Percentiles rank a stretch among this genome's conserved stretches.
These are phyloP conservation scores for Leucosticte australis DNA, from an alignment of 2,113 vertebrate genomes.

Conservation along the genomic window DNA sequence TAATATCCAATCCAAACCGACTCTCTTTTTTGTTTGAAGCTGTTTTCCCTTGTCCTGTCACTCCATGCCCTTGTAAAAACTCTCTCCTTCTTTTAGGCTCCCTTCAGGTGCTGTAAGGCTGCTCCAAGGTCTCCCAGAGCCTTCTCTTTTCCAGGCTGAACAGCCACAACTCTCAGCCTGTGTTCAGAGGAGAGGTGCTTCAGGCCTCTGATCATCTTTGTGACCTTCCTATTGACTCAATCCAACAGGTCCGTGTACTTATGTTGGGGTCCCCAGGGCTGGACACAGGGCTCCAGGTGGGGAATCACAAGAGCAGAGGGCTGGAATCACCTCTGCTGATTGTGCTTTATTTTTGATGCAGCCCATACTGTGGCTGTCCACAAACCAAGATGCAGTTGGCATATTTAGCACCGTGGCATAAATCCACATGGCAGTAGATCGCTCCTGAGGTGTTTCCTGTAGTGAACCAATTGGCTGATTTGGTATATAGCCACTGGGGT, in stretches of 20 bases:
- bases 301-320: background rate
- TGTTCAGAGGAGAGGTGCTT: background rate
- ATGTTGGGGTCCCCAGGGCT: background rate
- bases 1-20: background rate
- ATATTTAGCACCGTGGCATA: background rate
- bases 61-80: background rate
- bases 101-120: background rate
- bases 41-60: background rate
- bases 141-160: background rate
- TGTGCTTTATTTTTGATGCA: background rate
- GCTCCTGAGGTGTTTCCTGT: background rate
- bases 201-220: background rate
- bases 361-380: background rate
- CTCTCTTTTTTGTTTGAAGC: background rate
- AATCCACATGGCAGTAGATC: background rate
- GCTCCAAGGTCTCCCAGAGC: background rate
- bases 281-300: background rate
- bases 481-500: background rate
- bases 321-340: background rate
- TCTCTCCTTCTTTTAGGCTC: background rate
- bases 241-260: background rate
- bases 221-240: background rate
- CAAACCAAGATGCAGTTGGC: background rate
- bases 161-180: background rate
- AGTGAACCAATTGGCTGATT: background rate